These are phyloP conservation scores for Tiliacea citrago DNA, from an alignment of 2,888 invertebrate species.

Conservation along the genomic window DNA sequence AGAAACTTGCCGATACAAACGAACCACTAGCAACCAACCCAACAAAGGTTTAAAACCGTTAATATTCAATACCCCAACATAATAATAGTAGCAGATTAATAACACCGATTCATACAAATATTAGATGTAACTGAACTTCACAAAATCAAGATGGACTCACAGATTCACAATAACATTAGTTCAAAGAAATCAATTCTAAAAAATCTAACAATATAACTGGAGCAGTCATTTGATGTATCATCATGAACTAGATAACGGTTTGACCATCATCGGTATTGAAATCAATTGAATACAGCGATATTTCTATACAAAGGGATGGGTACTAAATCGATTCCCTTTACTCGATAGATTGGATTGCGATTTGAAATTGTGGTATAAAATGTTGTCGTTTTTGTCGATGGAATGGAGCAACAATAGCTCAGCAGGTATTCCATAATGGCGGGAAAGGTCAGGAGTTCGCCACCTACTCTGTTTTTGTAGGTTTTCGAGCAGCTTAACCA, in stretches of 20 bases:
- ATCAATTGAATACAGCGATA: slow-evolving; percentile 80
- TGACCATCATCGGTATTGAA: slow-evolving; percentile 66
- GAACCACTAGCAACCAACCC: not conserved
- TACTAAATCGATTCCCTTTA: slow-evolving; percentile 50
- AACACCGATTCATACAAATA: slow-evolving; percentile 42
- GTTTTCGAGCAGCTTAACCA: slow-evolving; percentile 11
- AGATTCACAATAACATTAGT: slow-evolving; percentile 58
- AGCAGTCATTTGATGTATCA: slow-evolving; percentile 81
- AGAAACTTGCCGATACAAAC: not conserved
- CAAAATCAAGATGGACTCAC: slow-evolving; percentile 48
- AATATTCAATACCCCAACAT: slow-evolving; percentile 23
- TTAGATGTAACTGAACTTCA: slow-evolving; percentile 35
- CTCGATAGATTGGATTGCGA: slow-evolving; percentile 29
- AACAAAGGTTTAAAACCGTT: not conserved
- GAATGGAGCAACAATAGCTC: slow-evolving; percentile 38
- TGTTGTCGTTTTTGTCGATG: slow-evolving; percentile 43
- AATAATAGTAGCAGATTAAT: slow-evolving; percentile 30
- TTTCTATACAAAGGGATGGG: slow-evolving; percentile 56
- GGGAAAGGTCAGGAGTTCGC: slow-evolving; percentile 44
- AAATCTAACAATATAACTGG: slow-evolving; percentile 81
- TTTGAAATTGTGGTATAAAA: slow-evolving; percentile 27
- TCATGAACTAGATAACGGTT: slow-evolving; percentile 73
- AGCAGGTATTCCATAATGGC: slow-evolving; percentile 33
- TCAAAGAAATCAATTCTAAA: slow-evolving; percentile 76
- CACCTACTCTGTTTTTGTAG: slow-evolving; percentile 31